Base-by-base conservation (phyloP, 1,140 invertebrate species). In the Galleria mellonella region DNA sequence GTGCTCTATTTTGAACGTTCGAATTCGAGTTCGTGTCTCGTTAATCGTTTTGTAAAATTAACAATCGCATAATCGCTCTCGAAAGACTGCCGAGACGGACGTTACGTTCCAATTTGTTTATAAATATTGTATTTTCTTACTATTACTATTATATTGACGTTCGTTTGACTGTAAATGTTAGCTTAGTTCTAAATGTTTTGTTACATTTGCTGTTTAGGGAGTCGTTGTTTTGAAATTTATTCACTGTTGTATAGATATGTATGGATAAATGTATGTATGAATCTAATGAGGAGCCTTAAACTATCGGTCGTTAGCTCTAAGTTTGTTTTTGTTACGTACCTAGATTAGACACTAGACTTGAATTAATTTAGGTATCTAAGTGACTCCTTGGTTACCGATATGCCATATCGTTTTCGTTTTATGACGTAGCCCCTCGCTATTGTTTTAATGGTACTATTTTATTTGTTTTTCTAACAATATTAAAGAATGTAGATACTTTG, bases 231-330 rank as follows among this genome's bases (percentile, higher is more conserved):
- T 71, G 54, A 58, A 72, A 62, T 72, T 74, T 79, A 84, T 82
- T 83, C 61, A 76, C 61, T 83, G 74, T 82, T 85, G 72, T 81
- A 66, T 78, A 74, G 64, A 62, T 75, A 76, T 71, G 55, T 75
- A 68, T 66, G 62, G 53, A 48, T 60, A 46, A 56, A 47, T 35
- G 54, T 59, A 62, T 48, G 59, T 72, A 72, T 74, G 62, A 67
- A 69, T 77, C 57, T 72, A 65, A 71, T 38, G 56, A 71, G 47
- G 57, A 79, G 76, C 74, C 72, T 81, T 78, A 76, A 39, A 62
- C 54, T 82, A 61, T 62, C 53, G 73, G 59, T 58, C 42, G 51
- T 70, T 81, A 78, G 66, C 51, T 70, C 48, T 77, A 73, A 63
- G 60, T 78, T 82, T 42, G 60, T 81, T 82, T 23, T 59, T 47